Evolutionary conservation across 2,797 vertebrate genomes (phyloP).

Genomic region (Rhinatrema bivittatum): DNA sequence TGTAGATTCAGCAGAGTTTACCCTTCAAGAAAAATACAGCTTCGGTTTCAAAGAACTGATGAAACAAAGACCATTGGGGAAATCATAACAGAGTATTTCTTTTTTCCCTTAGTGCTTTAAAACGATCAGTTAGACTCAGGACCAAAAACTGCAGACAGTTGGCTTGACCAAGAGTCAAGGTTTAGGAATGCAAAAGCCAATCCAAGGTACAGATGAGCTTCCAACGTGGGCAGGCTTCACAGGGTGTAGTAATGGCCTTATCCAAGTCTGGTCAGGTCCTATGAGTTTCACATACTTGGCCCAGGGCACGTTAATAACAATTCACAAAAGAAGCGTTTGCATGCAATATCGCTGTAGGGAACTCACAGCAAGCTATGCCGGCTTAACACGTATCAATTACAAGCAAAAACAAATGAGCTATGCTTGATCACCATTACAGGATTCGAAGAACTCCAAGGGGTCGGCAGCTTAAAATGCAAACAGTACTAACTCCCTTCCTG

Average conservation of each 20-base stretch:
- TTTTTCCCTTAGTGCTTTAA: constrained; percentile 43
- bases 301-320: constrained; percentile 13
- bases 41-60: constrained; percentile 51
- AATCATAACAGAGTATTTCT: constrained; percentile 31
- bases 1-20: constrained; percentile 47
- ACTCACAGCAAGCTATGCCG: constrained; percentile 24
- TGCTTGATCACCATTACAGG: constrained; percentile 37
- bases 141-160: constrained; percentile 47
- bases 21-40: constrained; percentile 40
- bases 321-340: constrained; percentile 4
- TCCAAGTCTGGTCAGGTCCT: constrained; percentile 27
- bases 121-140: constrained; percentile 44
- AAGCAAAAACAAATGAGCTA: constrained; percentile 45
- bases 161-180: constrained; percentile 44
- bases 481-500: constrained; percentile 42
- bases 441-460: constrained; percentile 31
- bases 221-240: constrained; percentile 38
- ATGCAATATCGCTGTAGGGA: constrained; percentile 24
- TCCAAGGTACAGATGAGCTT: constrained; percentile 50
- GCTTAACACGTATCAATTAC: constrained; percentile 36
- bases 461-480: constrained; percentile 43
- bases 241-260: constrained; percentile 14
- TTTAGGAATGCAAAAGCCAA: constrained; percentile 51
- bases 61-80: constrained; percentile 43
- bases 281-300: constrained; percentile 4